Evolutionary conservation across 2,797 vertebrate species (phyloP), one percentile per base, ranked within the genome.

Genomic region (Alosa sapidissima): DNA sequence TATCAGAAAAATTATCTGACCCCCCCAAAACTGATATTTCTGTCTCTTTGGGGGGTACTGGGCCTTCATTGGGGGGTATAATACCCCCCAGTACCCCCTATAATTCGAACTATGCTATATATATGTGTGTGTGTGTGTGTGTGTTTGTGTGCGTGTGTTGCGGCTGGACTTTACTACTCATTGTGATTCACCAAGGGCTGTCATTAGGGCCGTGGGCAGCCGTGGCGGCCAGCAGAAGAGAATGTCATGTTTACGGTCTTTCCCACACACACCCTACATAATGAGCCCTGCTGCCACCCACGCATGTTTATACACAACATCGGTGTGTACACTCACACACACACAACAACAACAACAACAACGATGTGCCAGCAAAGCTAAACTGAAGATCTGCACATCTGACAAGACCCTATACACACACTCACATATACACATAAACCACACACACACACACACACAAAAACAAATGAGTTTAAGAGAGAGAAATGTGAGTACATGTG

Each of bases 261-360:
- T 95, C 94, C 94, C 92, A 94, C 90, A 95, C 93, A 95, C 94
- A 93, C 94, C 94, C 94, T 93, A 92, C 90, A 87, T 94, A 93
- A 93, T 90, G 90, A 75, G 68, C 5, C 13, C 68, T 14, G 13
- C 33, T 10, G 14, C 28, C 28, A 72, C 65, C 28, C 65, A 72
- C 65, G 65, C 68, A 75, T 19, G 16, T 21, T 19, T 3, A 75
- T 36, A 75, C 68, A 75, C 68, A 75, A 91, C 90, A 89, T 89
- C 90, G 14, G 11, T 10, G 54, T 55, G 41, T 2, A 62, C 58
- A 24, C 58, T 28, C 60, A 28, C 24, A 28, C 60, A 65, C 60
- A 65, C 60, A 65, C 60, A n/a, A n/a, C n/a, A n/a, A n/a, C n/a
- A n/a, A n/a, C n/a, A n/a, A n/a, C n/a, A n/a, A n/a, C n/a, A n/a